Base-by-base conservation (phyloP, 2,797 vertebrate genomes). In the Sebastes iracundus region DNA sequence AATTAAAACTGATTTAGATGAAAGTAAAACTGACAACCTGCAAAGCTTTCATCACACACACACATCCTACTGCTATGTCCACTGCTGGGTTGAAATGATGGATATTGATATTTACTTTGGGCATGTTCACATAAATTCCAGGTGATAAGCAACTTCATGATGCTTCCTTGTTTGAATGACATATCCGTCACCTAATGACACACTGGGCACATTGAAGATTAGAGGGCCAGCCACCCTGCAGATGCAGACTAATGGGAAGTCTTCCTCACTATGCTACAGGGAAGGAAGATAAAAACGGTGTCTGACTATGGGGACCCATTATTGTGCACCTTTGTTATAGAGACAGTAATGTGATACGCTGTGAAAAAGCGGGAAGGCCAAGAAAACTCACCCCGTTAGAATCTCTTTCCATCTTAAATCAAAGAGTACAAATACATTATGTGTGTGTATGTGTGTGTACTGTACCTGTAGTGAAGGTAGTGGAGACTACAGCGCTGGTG, bases 381-480 rank as follows among this genome's bases (percentile, higher is more conserved):
- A 69, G 52, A 81, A 79, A 69, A 71, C n/a, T 38, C 56, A 33
- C 6, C 20, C n/a, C 2, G n/a, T 76, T 70, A 68, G 16, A 66
- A 71, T 76, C 16, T 22, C n/a, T 82, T 82, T 73, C 23, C 16
- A 16, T 16, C n/a, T 61, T 75, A 35, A 61, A 79, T 62, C 32
- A 70, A 69, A 80, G 42, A 71, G 73, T 38, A 46, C 13, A 74
- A 74, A 80, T 58, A 70, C 28, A 69, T 14, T 23, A 2, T 56
- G 72, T n/a, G 66, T 68, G 38, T 76, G 59, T 69, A 6, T 62
- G 72, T 33, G 32, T 66, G 52, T 61, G 64, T 77, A 60, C 30
- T 63, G 28, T 88, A 99, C 99, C 98, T 94, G 98, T 99, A 55
- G 95, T 97, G 92, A 99, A 99, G 67, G 95, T 87, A 0, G 96